A percentile compares a stretch with the other conserved stretches of the same genome.
Conservation (phyloP, 2,797 vertebrate genomes). For the Gephyroberyx darwinii region DNA sequence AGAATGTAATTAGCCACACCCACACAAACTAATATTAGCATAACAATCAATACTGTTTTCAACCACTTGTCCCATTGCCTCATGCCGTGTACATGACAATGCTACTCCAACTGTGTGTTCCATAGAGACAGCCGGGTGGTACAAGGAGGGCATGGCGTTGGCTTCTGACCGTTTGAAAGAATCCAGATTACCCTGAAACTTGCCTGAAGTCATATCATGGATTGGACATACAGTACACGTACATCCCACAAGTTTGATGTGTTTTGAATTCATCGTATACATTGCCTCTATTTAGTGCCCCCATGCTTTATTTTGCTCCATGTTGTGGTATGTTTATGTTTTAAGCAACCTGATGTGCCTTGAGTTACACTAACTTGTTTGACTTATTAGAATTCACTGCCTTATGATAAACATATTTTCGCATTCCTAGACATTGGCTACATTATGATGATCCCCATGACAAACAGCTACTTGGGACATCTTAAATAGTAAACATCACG, state of each 20-base stretch:
- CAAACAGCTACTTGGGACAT: not conserved
- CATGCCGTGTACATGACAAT: constrained; percentile 75
- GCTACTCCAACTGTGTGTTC: constrained; percentile 28
- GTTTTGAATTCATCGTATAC: constrained; percentile 36
- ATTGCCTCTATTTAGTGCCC: constrained; percentile 31
- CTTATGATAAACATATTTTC: constrained; percentile 19
- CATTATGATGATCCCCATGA: constrained; percentile 13
- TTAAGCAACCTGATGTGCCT: constrained; percentile 17
- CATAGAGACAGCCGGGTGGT: constrained; percentile 37
- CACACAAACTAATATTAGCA: constrained; percentile 72
- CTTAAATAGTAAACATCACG: constrained; percentile 7
- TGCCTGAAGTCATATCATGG: constrained; percentile 41
- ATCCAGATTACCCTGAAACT: constrained; percentile 70
- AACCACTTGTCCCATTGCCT: constrained; percentile 40
- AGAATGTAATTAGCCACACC: constrained; percentile 64
- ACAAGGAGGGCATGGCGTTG: constrained; percentile 41
- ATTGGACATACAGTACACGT: constrained; percentile 29
- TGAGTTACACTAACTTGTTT: constrained; percentile 13
- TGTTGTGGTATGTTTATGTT: constrained; percentile 29
- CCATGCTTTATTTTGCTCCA: constrained; percentile 18
- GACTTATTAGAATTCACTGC: not conserved
- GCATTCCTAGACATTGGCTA: no score
- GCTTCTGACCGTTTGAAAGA: constrained; percentile 47
- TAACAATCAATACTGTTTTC: constrained; percentile 66
- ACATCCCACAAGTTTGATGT: constrained; percentile 9